These are phyloP conservation scores for Brachypodius melanocephalos DNA, from an alignment of 2,113 vertebrate genomes.

Conservation along the genomic window DNA sequence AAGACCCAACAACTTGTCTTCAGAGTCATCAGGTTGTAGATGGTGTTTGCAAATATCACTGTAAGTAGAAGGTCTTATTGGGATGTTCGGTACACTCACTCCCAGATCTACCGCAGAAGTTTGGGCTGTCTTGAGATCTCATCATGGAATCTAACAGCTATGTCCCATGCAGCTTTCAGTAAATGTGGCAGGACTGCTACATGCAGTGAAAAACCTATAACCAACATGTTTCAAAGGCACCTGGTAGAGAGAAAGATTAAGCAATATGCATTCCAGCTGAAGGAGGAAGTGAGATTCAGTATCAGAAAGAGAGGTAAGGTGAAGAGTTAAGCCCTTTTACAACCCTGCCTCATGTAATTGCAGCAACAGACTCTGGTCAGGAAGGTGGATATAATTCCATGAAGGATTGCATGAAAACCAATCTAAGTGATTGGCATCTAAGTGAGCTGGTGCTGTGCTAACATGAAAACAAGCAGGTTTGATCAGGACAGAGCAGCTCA, in stretches of 20 bases:
- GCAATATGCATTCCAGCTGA: fast-evolving
- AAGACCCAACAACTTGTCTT: not conserved
- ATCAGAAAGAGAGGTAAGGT: not conserved
- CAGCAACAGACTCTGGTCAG: not conserved
- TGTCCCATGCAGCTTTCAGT: not conserved
- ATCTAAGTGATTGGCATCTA: not conserved
- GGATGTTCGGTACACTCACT: not conserved
- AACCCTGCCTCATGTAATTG: not conserved
- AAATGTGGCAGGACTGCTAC: not conserved
- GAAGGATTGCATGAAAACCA: not conserved
- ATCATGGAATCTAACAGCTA: not conserved
- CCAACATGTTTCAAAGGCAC: not conserved
- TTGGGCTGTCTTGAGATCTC: not conserved
- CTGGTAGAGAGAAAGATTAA: not conserved
- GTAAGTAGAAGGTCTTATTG: not conserved
- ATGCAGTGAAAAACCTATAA: not conserved
- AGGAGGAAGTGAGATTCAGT: not conserved
- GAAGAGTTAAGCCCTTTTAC: not conserved
- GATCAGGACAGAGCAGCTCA: not conserved
- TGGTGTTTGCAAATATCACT: not conserved
- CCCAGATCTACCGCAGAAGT: not conserved
- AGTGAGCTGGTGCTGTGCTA: not conserved
- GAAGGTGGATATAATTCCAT: not conserved
- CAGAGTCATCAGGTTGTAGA: not conserved
- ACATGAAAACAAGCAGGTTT: not conserved